Evolutionary conservation across 2,888 invertebrate species (phyloP).

Genomic region (Polymixis lichenea): DNA sequence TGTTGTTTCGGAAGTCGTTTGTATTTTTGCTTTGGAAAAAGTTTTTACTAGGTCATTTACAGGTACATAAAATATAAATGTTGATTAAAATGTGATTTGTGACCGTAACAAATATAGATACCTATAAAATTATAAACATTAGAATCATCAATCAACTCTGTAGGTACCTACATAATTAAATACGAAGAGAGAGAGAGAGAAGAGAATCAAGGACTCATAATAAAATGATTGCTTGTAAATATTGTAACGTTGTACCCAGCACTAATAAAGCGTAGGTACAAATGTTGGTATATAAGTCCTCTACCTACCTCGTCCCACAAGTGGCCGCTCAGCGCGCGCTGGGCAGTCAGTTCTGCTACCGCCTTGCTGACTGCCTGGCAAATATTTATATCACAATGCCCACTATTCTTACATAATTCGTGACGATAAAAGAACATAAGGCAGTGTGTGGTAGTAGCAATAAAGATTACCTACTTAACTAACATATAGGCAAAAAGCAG

Average conservation of each 20-base stretch:
- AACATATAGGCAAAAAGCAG: neutral
- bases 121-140: too few species aligned
- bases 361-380: neutral
- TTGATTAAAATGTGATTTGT: too few species aligned
- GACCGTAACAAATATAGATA: too few species aligned
- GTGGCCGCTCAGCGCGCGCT: neutral
- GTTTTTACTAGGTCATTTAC: too few species aligned
- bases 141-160: too few species aligned
- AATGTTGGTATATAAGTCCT: neutral
- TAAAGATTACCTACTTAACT: neutral
- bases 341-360: neutral
- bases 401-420: neutral
- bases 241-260: too few species aligned
- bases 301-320: neutral
- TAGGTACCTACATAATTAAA: too few species aligned
- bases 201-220: too few species aligned
- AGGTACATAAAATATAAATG: too few species aligned
- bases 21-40: too few species aligned
- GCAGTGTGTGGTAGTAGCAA: neutral
- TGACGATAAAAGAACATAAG: neutral
- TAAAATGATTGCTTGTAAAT: neutral
- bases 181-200: too few species aligned
- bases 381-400: neutral
- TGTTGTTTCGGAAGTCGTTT: too few species aligned
- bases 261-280: neutral